These are phyloP conservation scores for Tokudaia tokunoshimensis DNA, from an alignment of 2,797 vertebrate species.

Conservation along the genomic window DNA sequence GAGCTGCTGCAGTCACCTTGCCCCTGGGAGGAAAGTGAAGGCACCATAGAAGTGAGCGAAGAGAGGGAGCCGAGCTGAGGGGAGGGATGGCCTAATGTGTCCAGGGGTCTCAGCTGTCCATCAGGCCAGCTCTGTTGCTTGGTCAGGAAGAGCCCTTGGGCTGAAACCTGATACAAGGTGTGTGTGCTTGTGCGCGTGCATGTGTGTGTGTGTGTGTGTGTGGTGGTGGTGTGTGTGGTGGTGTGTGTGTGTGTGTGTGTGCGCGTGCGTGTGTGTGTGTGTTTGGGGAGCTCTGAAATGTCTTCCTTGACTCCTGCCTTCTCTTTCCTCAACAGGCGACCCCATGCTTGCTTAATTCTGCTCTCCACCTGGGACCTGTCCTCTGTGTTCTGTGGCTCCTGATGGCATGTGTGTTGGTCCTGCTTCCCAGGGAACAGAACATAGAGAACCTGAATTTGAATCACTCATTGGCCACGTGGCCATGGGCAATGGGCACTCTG, in stretches of 20 bases:
- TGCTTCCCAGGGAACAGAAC: neutral
- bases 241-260: too few species aligned
- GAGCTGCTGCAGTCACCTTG: neutral
- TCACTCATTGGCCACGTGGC: neutral
- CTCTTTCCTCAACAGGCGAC: neutral
- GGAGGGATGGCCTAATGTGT: rapidly evolving
- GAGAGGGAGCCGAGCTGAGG: neutral
- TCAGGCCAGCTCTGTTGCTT: neutral
- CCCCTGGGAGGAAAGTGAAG: neutral
- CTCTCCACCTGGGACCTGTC: neutral
- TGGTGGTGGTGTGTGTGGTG: neutral
- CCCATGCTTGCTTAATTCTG: neutral
- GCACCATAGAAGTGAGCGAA: neutral
- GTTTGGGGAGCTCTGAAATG: neutral
- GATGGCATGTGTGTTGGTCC: too few species aligned
- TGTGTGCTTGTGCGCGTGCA: too few species aligned
- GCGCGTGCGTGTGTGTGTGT: neutral
- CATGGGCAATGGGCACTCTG: neutral
- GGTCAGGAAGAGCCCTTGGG: neutral
- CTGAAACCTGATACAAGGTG: neutral
- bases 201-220: neutral
- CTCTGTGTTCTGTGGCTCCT: neutral
- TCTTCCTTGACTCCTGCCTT: neutral
- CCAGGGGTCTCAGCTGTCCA: neutral
- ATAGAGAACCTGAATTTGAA: neutral